Conservation (phyloP, 2,113 vertebrate species). For the Hypocryptadius cinnamomeus region DNA sequence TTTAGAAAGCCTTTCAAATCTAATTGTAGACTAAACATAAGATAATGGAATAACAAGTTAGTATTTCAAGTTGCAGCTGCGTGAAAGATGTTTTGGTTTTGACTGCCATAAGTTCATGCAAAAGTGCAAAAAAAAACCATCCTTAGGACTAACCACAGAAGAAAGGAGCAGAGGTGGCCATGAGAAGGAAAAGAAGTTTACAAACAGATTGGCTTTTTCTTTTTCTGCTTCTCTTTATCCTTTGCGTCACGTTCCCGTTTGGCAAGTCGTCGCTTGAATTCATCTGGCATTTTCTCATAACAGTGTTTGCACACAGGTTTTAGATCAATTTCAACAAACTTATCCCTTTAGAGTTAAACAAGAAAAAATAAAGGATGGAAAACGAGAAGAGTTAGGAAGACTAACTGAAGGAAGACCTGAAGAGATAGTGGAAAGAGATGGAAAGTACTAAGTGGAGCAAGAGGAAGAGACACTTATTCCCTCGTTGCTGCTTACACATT, state of each 20-base stretch:
- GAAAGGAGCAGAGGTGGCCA: constrained; percentile 63
- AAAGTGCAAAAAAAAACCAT: constrained; percentile 5
- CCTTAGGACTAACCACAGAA: constrained; percentile 81
- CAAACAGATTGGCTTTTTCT: constrained; percentile 92
- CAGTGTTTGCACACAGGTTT: constrained; percentile 98
- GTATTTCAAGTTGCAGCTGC: neutral
- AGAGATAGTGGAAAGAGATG: constrained; percentile 14
- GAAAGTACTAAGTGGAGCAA: neutral
- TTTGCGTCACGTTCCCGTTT: constrained; percentile 88
- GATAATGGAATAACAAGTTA: neutral
- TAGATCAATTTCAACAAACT: constrained; percentile 98
- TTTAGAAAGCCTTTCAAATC: neutral
- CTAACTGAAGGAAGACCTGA: constrained; percentile 18
- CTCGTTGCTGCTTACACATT: neutral
- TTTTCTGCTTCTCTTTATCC: constrained; percentile 88
- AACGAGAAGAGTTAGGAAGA: constrained; percentile 52
- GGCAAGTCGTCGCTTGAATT: constrained; percentile 91
- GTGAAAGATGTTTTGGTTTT: neutral
- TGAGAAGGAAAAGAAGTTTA: constrained; percentile 74
- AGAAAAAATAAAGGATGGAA: constrained; percentile 63
- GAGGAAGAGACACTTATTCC: neutral
- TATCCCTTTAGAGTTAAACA: constrained; percentile 81
- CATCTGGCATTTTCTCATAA: constrained; percentile 94
- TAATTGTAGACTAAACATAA: neutral
- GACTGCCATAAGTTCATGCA: neutral